phyloP scores from a whole-genome alignment of 2,797 vertebrate genomes.

The Morelia viridis region DNA sequence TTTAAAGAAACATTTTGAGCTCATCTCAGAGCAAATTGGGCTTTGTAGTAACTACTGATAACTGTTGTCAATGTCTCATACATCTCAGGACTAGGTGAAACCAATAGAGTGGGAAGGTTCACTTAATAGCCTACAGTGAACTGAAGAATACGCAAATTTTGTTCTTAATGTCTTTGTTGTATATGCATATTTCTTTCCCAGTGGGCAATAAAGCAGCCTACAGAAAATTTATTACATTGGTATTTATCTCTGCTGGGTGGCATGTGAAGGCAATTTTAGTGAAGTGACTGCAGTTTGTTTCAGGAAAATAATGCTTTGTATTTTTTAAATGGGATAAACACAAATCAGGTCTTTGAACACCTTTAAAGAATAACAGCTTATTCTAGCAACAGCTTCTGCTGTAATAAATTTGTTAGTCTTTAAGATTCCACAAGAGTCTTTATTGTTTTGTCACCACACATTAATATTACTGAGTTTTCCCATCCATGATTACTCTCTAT shows the following conservation, averaged over 20 bases:
- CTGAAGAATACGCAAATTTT: background rate
- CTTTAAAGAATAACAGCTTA: background rate
- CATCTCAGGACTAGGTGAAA: background rate
- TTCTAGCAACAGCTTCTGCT: background rate
- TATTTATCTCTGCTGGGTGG: constrained; percentile 13
- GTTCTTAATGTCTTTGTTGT: background rate
- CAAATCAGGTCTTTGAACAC: background rate
- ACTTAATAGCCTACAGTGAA: background rate
- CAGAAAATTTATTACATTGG: background rate
- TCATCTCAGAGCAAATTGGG: background rate
- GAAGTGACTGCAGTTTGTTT: background rate
- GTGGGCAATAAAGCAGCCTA: background rate
- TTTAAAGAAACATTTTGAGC: background rate
- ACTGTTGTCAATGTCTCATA: background rate
- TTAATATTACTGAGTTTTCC: background rate
- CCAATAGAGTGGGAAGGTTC: background rate
- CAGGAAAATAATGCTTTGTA: background rate
- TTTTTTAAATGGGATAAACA: background rate
- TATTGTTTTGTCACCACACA: background rate
- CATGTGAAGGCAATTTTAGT: background rate
- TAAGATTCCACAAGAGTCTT: background rate
- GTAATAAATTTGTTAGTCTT: background rate
- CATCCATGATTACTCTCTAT: too few species aligned
- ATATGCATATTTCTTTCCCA: background rate
- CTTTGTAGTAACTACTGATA: background rate